A percentile compares a stretch with the other conserved stretches of the same genome.
These are phyloP conservation scores for Luehdorfia chinensis DNA, from an alignment of 1,140 invertebrate species.

Conservation along the genomic window DNA sequence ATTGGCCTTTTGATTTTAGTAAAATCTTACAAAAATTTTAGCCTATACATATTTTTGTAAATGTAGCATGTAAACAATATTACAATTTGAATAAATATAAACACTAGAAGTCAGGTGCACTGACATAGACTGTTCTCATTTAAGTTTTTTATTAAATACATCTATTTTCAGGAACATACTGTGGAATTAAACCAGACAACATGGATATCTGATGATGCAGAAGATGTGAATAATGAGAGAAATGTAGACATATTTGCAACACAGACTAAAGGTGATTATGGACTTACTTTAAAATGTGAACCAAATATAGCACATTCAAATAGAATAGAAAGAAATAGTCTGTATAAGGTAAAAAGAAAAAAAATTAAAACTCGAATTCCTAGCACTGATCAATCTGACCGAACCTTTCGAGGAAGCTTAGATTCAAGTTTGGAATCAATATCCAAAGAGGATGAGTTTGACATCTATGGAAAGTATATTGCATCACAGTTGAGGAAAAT, in stretches of 20 bases:
- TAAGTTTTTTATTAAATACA: too few species aligned
- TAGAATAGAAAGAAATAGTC: neutral
- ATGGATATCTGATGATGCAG: constrained; percentile 24
- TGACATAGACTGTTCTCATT: too few species aligned
- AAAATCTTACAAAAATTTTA: too few species aligned
- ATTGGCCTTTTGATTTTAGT: too few species aligned
- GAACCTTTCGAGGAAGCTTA: constrained; percentile 26
- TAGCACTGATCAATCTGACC: constrained; percentile 28
- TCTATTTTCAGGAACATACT: neutral
- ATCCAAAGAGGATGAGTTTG: constrained; percentile 58
- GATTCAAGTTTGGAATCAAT: constrained; percentile 18
- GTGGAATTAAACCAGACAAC: constrained; percentile 18
- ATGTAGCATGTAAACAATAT: too few species aligned
- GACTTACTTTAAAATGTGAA: constrained; percentile 33
- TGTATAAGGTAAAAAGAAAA: constrained; percentile 28
- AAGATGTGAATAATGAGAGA: constrained; percentile 23
- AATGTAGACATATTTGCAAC: constrained; percentile 29
- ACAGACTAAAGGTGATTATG: constrained; percentile 28
- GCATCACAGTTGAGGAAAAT: constrained; percentile 54
- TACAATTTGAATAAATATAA: too few species aligned
- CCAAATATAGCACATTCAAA: constrained; percentile 18
- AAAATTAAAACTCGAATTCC: constrained; percentile 33
- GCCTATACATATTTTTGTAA: too few species aligned
- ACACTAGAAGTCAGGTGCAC: too few species aligned
- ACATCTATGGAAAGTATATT: constrained; percentile 61